Evolutionary conservation across 1,140 invertebrate genomes (phyloP).

Genomic region (Odontomachus brunneus): DNA sequence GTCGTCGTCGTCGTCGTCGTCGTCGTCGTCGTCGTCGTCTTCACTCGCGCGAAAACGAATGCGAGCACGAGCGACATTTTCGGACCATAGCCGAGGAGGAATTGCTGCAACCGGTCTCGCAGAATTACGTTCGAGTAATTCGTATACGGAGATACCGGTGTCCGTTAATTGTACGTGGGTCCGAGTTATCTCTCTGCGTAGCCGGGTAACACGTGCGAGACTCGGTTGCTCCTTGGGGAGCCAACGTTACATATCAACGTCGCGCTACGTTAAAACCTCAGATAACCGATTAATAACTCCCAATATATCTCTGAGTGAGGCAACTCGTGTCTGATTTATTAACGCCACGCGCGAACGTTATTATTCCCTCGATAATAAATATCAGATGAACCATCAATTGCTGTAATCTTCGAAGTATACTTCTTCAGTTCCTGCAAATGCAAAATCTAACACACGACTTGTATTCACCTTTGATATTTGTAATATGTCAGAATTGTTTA

Average conservation of each 20-base stretch:
- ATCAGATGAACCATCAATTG: too few species aligned
- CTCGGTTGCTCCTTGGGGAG: neutral
- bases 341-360: too few species aligned
- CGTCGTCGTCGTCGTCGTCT: constrained; percentile 5
- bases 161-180: neutral
- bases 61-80: constrained; percentile 23
- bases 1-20: constrained; percentile 11
- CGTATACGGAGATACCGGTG: neutral
- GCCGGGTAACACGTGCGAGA: neutral
- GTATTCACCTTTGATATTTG: too few species aligned
- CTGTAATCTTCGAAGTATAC: too few species aligned
- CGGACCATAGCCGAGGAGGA: neutral
- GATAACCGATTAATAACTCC: neutral
- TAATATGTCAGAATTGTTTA: too few species aligned
- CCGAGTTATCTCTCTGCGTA: neutral
- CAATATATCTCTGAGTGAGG: too few species aligned
- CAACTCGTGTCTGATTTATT: too few species aligned
- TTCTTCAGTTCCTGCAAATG: too few species aligned
- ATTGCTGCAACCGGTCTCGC: constrained; percentile 43
- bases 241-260: neutral
- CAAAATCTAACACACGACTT: too few species aligned
- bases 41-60: neutral
- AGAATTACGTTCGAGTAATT: constrained; percentile 13
- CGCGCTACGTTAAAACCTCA: neutral
- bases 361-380: too few species aligned